Evolutionary conservation across 2,113 vertebrate species (phyloP).

Genomic region (Paracanthobrama guichenoti): DNA sequence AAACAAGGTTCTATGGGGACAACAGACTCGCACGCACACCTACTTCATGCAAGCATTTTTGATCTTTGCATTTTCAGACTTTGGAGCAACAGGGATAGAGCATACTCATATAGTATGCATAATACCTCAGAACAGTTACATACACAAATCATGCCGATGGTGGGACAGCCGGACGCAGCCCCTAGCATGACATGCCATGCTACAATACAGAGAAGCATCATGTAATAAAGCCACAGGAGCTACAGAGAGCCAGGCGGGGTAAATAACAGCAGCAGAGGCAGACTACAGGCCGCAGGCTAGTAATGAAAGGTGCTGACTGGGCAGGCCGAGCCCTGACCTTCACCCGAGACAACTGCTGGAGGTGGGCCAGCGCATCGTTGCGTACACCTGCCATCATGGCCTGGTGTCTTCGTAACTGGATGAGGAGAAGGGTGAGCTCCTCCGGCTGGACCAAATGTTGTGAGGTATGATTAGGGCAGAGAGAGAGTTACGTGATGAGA

Average conservation of each 20-base stretch:
- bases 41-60: slow-evolving; percentile 31
- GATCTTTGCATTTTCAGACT: background rate
- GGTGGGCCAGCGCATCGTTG: slow-evolving; percentile 84
- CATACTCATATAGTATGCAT: slow-evolving; percentile 16
- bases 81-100: slow-evolving; percentile 1
- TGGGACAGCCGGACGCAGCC: slow-evolving; percentile 21
- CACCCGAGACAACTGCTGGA: slow-evolving; percentile 79
- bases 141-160: slow-evolving; percentile 11
- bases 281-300: slow-evolving; percentile 16
- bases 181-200: slow-evolving; percentile 35
- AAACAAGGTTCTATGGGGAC: background rate
- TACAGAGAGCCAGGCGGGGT: background rate
- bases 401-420: slow-evolving; percentile 93
- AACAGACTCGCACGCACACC: background rate
- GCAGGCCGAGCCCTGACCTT: slow-evolving; percentile 47
- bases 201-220: slow-evolving; percentile 30
- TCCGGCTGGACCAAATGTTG: slow-evolving; percentile 79
- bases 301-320: slow-evolving; percentile 25
- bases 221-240: slow-evolving; percentile 26
- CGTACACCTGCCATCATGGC: slow-evolving; percentile 89
- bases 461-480: slow-evolving; percentile 4
- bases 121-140: background rate
- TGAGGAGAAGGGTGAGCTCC: slow-evolving; percentile 95
- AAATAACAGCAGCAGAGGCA: slow-evolving; percentile 15
- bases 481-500: slow-evolving; percentile 7